Base-by-base conservation (phyloP, 2,113 vertebrate species). In the Numenius arquata region DNA sequence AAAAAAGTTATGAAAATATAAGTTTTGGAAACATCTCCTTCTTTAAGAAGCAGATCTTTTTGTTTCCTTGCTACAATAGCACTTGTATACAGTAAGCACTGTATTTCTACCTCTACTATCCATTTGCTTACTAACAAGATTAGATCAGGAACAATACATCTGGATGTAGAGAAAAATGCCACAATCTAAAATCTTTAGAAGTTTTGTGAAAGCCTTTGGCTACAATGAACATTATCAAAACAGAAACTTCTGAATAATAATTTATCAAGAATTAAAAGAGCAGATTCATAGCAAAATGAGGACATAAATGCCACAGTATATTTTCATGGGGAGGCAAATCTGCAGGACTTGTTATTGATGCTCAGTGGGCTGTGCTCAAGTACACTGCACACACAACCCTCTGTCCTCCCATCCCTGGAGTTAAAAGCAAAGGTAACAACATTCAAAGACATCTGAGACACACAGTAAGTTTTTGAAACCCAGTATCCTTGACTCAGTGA, bases 301-400 rank as follows among this genome's bases (percentile, higher is more conserved):
- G 89, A 89, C 76, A 90, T 58, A 94, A 97, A 98, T 90, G 94
- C 88, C 96, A 97, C 97, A 98, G 93, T 97, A 92, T 92, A 96
- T 96, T 85, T 91, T 89, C 92, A 89, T 1, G 0, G 0, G 77
- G 45, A 93, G 75, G 67, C 87, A 89, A 68, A 95, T 74, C 38
- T 82, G 68, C 55, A 86, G 81, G 76, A 52, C 23, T 32, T 45
- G 34, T n/a, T 80, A 85, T 1, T n/a, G 56, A 73, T 58, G 58
- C 72, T 88, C 48, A 2, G 1, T 29, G 53, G 32, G 45, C 70
- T 75, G 82, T 34, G 67, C 38, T 86, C 61, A 32, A 66, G 66
- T 41, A 73, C 11, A 6, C 48, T 62, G 76, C 74, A 62, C 50
- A 53, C 34, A 36, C 77, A 71, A 5, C 27, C 47, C 41, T 71